phyloP scores from a whole-genome alignment of 2,888 invertebrate genomes.

The Taenaris catops region DNA sequence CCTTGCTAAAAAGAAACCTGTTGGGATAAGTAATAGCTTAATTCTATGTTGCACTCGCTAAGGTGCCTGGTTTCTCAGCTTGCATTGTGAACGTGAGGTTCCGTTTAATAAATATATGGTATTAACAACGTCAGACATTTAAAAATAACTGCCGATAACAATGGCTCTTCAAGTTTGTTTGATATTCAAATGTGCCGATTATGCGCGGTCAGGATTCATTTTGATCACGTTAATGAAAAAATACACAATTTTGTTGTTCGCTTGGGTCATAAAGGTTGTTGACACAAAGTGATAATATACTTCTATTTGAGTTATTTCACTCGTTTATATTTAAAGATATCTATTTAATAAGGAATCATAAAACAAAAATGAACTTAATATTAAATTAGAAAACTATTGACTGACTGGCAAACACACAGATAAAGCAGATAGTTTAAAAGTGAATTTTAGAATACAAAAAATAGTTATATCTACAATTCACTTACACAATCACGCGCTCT shows the following conservation, averaged over 20 bases:
- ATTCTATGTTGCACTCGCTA: constrained; percentile 55
- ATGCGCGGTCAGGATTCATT: constrained; percentile 17
- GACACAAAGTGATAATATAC: too few species aligned
- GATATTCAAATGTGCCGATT: constrained; percentile 36
- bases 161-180: constrained; percentile 33
- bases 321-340: too few species aligned
- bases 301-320: too few species aligned
- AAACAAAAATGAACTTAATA: too few species aligned
- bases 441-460: too few species aligned
- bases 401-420: too few species aligned
- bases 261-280: not conserved
- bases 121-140: constrained; percentile 46
- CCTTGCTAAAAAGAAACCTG: constrained; percentile 52
- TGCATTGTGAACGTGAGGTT: constrained; percentile 34
- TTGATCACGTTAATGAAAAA: constrained; percentile 8
- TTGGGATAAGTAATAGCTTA: constrained; percentile 76
- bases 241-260: constrained; percentile 2
- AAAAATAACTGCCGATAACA: constrained; percentile 51
- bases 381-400: too few species aligned
- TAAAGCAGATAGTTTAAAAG: too few species aligned
- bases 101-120: constrained; percentile 59
- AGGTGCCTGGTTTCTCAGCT: constrained; percentile 74
- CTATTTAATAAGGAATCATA: too few species aligned
- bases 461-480: too few species aligned
- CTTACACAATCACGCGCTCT: too few species aligned